phyloP scores from a whole-genome alignment of 1,140 invertebrate genomes.

The Acromyrmex heyeri region DNA sequence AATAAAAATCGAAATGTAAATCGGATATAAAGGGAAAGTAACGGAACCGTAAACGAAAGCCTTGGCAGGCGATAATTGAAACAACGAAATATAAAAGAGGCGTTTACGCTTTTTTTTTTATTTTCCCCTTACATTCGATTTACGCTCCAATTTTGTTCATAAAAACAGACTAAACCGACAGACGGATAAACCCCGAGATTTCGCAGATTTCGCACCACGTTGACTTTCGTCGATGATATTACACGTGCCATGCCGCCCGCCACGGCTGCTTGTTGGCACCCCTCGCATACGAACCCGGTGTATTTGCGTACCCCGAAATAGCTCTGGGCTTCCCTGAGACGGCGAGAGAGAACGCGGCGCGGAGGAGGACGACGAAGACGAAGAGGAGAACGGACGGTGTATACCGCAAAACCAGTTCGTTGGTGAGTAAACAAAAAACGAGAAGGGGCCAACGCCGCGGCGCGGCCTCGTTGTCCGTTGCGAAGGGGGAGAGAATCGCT shows the following conservation, averaged over 20 bases:
- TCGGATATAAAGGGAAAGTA: no score
- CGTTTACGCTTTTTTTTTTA: neutral
- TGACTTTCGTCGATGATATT: slow-evolving; percentile 60
- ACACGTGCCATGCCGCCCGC: slow-evolving; percentile 31
- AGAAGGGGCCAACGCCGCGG: slow-evolving; percentile 83
- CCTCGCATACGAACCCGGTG: slow-evolving; percentile 77
- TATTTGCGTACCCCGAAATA: slow-evolving; percentile 85
- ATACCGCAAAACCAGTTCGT: slow-evolving; percentile 87
- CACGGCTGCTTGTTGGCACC: slow-evolving; percentile 78
- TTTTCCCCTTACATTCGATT: no score
- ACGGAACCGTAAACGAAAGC: no score
- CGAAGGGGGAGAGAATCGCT: slow-evolving; percentile 81
- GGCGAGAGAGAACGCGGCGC: slow-evolving; percentile 74
- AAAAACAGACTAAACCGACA: neutral
- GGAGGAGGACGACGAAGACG: slow-evolving; percentile 64
- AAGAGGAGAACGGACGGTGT: slow-evolving; percentile 70
- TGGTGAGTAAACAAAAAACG: slow-evolving; percentile 87
- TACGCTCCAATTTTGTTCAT: no score
- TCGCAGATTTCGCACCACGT: neutral
- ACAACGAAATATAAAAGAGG: no score
- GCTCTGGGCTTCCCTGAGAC: slow-evolving; percentile 60
- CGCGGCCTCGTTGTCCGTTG: slow-evolving; percentile 78
- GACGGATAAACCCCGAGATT: neutral
- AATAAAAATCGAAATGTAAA: no score
- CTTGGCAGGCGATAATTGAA: no score